Percentiles rank a stretch among this genome's conserved stretches.
Conservation (phyloP, 2,888 invertebrate genomes). For the Troides aeacus region DNA sequence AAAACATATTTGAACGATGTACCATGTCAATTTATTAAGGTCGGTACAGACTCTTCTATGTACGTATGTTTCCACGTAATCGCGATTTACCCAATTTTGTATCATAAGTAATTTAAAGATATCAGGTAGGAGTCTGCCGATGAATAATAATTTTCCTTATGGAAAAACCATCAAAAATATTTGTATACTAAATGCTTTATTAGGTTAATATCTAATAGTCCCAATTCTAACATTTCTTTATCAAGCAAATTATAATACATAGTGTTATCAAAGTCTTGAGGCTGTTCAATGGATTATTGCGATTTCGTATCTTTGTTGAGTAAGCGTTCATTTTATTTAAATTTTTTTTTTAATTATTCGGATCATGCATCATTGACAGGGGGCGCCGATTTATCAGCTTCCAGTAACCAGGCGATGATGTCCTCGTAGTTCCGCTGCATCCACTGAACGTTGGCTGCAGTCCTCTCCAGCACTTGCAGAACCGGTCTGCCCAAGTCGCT, state of each 20-base stretch:
- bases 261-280: background rate
- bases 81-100: background rate
- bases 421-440: slow-evolving; percentile 86
- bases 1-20: too few relatives aligned
- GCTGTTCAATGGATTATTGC: background rate
- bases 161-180: background rate
- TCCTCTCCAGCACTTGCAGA: slow-evolving; percentile 89
- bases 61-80: background rate
- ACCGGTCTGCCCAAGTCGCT: slow-evolving; percentile 87
- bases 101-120: background rate
- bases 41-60: too few relatives aligned
- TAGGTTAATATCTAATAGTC: background rate
- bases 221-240: background rate
- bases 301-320: background rate
- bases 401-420: slow-evolving; percentile 86
- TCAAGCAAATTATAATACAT: background rate
- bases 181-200: background rate
- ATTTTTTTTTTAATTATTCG: background rate
- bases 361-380: slow-evolving; percentile 34
- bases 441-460: slow-evolving; percentile 91
- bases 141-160: background rate
- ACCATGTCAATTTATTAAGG: too few relatives aligned
- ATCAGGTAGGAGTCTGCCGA: background rate
- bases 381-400: slow-evolving; percentile 43
- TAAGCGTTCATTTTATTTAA: background rate